Evolutionary conservation across 2,888 invertebrate genomes (phyloP).

Genomic region (Protonemura montana): DNA sequence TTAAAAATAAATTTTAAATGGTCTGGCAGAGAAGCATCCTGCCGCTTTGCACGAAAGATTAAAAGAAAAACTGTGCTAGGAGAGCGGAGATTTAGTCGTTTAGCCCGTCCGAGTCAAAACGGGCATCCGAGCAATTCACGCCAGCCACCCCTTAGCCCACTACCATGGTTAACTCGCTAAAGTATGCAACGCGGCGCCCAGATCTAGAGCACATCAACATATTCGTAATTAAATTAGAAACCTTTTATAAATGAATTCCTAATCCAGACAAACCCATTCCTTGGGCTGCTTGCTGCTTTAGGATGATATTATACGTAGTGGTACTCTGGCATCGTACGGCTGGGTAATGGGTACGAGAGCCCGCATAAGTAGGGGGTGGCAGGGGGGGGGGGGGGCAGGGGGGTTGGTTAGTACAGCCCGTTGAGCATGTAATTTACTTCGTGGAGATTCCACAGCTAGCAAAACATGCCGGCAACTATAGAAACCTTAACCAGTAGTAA

Average conservation of each 20-base stretch:
- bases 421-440: slow-evolving; percentile 41
- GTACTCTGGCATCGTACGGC: background rate
- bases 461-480: slow-evolving; percentile 24
- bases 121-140: background rate
- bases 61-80: background rate
- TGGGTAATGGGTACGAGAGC: background rate
- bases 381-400: slow-evolving; percentile 1
- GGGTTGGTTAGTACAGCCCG: slow-evolving; percentile 21
- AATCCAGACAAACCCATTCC: slow-evolving; percentile 1
- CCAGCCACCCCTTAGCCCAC: too few species aligned
- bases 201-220: slow-evolving; percentile 7
- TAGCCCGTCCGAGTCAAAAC: background rate
- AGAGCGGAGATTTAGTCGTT: background rate
- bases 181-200: background rate
- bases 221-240: slow-evolving; percentile 7
- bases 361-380: background rate
- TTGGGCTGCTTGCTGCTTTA: background rate
- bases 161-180: background rate
- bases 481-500: slow-evolving; percentile 22
- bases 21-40: background rate
- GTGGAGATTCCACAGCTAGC: slow-evolving; percentile 22
- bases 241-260: slow-evolving; percentile 4
- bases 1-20: slow-evolving; percentile 7
- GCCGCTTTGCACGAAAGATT: background rate
- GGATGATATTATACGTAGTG: background rate